Conservation (phyloP, 2,888 invertebrate genomes). For the Apamea crenata region DNA sequence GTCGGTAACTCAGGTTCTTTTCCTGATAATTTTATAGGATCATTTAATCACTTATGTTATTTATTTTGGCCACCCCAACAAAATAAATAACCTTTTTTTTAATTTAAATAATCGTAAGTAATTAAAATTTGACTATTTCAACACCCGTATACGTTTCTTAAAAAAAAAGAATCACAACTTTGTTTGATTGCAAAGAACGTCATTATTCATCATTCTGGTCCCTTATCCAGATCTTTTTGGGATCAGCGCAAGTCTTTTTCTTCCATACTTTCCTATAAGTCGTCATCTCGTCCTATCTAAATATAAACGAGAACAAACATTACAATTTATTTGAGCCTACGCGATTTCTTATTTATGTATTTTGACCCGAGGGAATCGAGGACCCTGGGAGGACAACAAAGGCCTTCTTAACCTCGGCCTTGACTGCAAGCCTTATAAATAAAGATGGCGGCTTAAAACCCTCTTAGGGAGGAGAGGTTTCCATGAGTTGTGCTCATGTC, state of each 20-base stretch:
- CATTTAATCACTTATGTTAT: no score
- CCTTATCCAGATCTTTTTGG: neutral
- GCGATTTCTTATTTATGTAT: constrained; percentile 10
- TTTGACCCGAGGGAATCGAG: constrained; percentile 6
- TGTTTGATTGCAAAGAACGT: neutral
- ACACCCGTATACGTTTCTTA: no score
- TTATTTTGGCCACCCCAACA: no score
- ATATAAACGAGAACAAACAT: constrained; percentile 21
- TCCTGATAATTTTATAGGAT: no score
- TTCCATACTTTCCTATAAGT: neutral
- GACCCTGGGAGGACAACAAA: constrained; percentile 27
- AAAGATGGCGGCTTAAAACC: constrained; percentile 25
- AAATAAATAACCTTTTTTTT: no score
- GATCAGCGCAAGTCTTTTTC: neutral
- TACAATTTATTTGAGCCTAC: constrained; percentile 3
- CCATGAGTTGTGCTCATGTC: constrained; percentile 15
- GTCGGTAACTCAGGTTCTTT: no score
- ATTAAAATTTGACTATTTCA: neutral
- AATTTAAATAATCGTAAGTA: no score
- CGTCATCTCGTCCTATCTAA: neutral
- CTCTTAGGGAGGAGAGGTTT: constrained; percentile 33
- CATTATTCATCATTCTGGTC: neutral
- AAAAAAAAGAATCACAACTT: neutral
- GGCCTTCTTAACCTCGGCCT: constrained; percentile 23
- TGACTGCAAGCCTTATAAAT: constrained; percentile 26